Percentiles rank a stretch among this genome's conserved stretches.
These are phyloP conservation scores for Oasisia sp. DNA, from an alignment of 2,888 invertebrate genomes.

Conservation along the genomic window DNA sequence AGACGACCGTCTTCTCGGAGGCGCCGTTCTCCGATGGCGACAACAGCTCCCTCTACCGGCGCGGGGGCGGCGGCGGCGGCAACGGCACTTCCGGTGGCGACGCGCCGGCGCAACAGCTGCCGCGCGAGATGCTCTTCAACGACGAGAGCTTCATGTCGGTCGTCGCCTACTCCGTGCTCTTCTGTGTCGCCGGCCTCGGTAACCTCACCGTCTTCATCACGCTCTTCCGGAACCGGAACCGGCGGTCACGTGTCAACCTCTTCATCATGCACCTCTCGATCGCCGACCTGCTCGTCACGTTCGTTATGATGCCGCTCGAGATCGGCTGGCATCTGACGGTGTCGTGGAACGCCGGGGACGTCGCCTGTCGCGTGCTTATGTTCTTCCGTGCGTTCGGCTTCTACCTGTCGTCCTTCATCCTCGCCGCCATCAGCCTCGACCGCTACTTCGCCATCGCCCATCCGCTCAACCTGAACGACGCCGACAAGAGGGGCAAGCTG, in stretches of 20 bases:
- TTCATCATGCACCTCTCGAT: conserved; percentile 75
- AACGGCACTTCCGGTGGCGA: background rate
- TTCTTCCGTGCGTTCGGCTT: conserved; percentile 81
- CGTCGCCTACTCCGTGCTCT: conserved; percentile 24
- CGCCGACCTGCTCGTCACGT: conserved; percentile 83
- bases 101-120: background rate
- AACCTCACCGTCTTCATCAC: conserved; percentile 37
- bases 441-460: conserved; percentile 82
- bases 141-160: conserved; percentile 1
- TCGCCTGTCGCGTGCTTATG: conserved; percentile 77
- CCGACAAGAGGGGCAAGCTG: conserved; percentile 76
- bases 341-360: conserved; percentile 80
- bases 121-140: conserved; percentile 17
- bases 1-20: background rate
- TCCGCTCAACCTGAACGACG: conserved; percentile 75
- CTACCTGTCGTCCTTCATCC: conserved; percentile 79
- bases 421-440: conserved; percentile 81
- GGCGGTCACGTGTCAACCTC: conserved; percentile 35
- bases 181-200: conserved; percentile 33
- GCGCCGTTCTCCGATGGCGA: background rate
- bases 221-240: conserved; percentile 36
- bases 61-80: background rate
- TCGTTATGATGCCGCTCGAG: conserved; percentile 77
- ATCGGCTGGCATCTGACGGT: conserved; percentile 80
- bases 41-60: conserved; percentile 6